These are phyloP conservation scores for Craterocephalus amniculus DNA, from an alignment of 2,797 vertebrate species.

Conservation along the genomic window DNA sequence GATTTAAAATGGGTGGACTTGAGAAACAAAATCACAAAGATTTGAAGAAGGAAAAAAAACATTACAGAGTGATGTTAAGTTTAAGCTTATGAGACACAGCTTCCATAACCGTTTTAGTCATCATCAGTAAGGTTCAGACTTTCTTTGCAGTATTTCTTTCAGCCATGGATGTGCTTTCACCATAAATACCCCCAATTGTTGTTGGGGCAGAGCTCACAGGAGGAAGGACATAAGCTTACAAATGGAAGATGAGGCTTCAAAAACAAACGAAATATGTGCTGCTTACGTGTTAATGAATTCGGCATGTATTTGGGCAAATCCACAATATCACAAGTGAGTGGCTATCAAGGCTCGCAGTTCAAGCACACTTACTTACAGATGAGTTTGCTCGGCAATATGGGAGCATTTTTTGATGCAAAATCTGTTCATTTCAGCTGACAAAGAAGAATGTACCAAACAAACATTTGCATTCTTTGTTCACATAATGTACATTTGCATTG, in stretches of 20 bases:
- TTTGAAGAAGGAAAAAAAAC: not conserved
- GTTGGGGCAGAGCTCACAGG: no score
- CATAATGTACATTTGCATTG: not conserved
- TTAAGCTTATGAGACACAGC: no score
- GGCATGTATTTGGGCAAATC: not conserved
- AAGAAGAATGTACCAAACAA: not conserved
- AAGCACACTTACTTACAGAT: not conserved
- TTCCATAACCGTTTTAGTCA: not conserved
- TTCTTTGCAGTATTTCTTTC: not conserved
- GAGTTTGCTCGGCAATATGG: not conserved
- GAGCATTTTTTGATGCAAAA: not conserved
- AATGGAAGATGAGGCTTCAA: not conserved
- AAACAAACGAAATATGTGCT: not conserved
- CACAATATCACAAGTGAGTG: not conserved
- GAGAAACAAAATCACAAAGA: not conserved
- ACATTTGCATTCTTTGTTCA: not conserved
- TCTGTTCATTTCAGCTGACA: not conserved
- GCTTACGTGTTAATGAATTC: not conserved
- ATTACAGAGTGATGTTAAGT: not conserved
- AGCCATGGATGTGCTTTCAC: not conserved
- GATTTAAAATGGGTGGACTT: not conserved
- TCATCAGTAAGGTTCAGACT: not conserved
- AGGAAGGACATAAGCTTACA: not conserved
- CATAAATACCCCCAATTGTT: not conserved
- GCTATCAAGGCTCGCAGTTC: not conserved